phyloP scores from a whole-genome alignment of 2,113 vertebrate species.

The Gavia stellata region DNA sequence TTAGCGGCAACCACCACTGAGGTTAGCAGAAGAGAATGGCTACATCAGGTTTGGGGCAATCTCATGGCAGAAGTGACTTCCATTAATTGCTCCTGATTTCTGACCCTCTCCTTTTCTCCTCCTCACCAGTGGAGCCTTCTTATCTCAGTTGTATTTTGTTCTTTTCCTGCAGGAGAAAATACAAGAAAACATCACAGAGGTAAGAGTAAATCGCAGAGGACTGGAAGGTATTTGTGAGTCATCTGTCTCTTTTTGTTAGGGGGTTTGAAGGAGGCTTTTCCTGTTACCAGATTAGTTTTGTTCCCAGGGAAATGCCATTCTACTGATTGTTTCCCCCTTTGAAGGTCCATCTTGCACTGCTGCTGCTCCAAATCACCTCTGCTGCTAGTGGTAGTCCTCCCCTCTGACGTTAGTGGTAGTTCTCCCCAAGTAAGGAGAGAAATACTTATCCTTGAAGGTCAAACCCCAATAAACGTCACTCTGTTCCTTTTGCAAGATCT shows the following conservation, averaged over 20 bases:
- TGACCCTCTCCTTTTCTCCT: neutral
- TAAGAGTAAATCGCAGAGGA: constrained; percentile 75
- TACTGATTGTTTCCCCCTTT: neutral
- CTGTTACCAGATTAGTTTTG: neutral
- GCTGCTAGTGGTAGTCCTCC: neutral
- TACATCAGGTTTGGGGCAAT: neutral
- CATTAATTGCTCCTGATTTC: neutral
- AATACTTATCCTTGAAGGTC: neutral
- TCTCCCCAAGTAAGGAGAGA: neutral
- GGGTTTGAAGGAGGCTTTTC: neutral
- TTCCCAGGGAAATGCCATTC: neutral
- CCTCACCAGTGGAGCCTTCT: neutral
- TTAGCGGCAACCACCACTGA: neutral
- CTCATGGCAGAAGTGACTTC: neutral
- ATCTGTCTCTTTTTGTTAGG: neutral
- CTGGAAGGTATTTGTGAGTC: constrained; percentile 6
- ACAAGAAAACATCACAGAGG: constrained; percentile 99
- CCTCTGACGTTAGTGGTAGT: neutral
- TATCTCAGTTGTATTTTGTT: constrained; percentile 69
- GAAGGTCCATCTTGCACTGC: neutral
- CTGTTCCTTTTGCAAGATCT: neutral
- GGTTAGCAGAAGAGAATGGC: neutral
- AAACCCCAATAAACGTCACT: constrained; percentile 5
- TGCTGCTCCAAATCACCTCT: neutral
- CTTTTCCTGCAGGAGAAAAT: constrained; percentile 91